Conservation (phyloP, 2,888 invertebrate genomes). For the Pocota personata region DNA sequence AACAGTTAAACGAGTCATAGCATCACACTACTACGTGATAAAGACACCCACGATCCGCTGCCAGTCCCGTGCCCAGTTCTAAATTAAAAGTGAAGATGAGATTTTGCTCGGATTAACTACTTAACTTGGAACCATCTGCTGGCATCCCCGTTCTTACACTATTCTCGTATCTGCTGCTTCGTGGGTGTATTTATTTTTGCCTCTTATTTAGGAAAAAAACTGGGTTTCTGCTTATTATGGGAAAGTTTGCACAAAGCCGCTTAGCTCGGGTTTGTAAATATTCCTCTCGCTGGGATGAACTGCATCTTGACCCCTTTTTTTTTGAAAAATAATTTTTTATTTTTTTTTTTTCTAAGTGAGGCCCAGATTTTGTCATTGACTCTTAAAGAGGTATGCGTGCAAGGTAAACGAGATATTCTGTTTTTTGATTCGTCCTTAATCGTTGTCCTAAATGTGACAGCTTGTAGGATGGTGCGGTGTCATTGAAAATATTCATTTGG, state of each 20-base stretch:
- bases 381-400: conserved; percentile 22
- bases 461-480: conserved; percentile 6
- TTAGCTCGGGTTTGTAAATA: conserved; percentile 47
- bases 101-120: conserved; percentile 57
- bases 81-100: conserved; percentile 65
- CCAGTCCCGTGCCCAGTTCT: background rate
- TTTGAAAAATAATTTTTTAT: background rate
- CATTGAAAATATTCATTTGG: conserved; percentile 43
- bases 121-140: conserved; percentile 43
- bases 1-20: conserved; percentile 53
- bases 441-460: conserved; percentile 40
- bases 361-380: conserved; percentile 26
- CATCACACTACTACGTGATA: conserved; percentile 46
- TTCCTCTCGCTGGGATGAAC: conserved; percentile 48
- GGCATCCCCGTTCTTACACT: background rate
- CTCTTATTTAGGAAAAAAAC: conserved; percentile 12
- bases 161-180: background rate
- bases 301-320: conserved; percentile 70
- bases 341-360: background rate
- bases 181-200: conserved; percentile 9
- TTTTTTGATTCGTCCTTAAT: conserved; percentile 39
- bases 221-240: conserved; percentile 55
- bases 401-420: conserved; percentile 30
- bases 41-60: conserved; percentile 13
- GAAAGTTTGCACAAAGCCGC: conserved; percentile 64